These are phyloP conservation scores for Caenorhabditis sp. DNA, from an alignment of 2,888 invertebrate species.

Conservation along the genomic window DNA sequence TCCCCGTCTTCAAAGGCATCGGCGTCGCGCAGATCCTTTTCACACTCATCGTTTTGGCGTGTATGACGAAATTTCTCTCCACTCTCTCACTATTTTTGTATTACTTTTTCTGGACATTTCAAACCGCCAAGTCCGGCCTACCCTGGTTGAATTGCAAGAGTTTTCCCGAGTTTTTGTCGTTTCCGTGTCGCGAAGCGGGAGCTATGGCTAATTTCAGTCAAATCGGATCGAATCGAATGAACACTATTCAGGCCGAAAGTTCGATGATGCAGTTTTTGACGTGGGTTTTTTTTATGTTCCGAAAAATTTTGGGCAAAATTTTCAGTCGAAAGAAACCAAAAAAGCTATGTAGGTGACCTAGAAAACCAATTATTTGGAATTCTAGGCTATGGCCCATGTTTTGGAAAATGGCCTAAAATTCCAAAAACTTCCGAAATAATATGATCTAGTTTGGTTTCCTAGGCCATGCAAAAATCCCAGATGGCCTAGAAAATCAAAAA, in stretches of 20 bases:
- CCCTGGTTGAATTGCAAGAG: conserved; percentile 69
- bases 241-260: conserved; percentile 56
- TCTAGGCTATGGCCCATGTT: no score
- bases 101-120: conserved; percentile 64
- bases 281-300: conserved; percentile 26
- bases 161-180: conserved; percentile 62
- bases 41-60: conserved; percentile 56
- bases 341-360: no score
- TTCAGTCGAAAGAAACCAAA: no score
- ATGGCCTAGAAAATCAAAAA: no score
- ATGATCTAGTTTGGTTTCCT: no score
- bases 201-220: conserved; percentile 56
- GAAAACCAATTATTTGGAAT: no score
- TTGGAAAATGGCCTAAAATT: neutral
- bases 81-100: conserved; percentile 63
- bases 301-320: neutral
- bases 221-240: conserved; percentile 42
- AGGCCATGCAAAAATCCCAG: no score
- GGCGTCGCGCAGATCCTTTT: conserved; percentile 67
- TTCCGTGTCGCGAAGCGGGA: conserved; percentile 60
- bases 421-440: neutral
- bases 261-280: conserved; percentile 66
- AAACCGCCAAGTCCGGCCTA: conserved; percentile 58
- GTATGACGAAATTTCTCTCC: conserved; percentile 63
- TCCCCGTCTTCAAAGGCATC: conserved; percentile 69